phyloP scores from a whole-genome alignment of 2,797 vertebrate genomes.

The Siniperca obscura region DNA sequence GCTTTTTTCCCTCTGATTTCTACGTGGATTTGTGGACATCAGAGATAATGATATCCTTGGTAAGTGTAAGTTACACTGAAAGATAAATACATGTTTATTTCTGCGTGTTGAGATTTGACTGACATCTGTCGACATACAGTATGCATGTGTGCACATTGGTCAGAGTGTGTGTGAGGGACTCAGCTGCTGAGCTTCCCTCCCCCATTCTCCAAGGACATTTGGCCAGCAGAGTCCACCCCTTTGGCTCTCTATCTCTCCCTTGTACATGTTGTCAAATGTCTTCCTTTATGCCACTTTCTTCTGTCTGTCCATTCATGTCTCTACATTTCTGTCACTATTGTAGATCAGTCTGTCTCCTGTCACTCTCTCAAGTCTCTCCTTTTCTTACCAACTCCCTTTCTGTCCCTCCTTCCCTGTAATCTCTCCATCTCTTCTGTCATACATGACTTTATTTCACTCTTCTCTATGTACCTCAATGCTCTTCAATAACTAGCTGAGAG shows the following conservation, averaged over 20 bases:
- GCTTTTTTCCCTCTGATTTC: too few relatives aligned
- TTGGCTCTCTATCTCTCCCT: conserved; percentile 11
- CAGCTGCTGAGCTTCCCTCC: conserved; percentile 42
- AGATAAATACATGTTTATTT: too few relatives aligned
- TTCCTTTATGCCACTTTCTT: too few relatives aligned
- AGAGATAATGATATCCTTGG: too few relatives aligned
- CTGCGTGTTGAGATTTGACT: too few relatives aligned
- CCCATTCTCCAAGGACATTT: conserved; percentile 42
- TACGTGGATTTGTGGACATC: too few relatives aligned
- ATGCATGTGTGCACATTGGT: neutral
- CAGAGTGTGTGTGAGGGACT: conserved; percentile 13
- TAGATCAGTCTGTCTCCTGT: neutral
- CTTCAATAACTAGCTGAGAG: neutral
- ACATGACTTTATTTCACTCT: neutral
- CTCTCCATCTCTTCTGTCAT: neutral
- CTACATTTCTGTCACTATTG: neutral
- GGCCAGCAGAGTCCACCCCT: conserved; percentile 12
- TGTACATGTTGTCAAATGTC: neutral
- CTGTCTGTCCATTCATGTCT: neutral
- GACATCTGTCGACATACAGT: too few relatives aligned
- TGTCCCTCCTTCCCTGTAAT: neutral
- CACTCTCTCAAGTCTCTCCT: too few relatives aligned
- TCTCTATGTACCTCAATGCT: neutral
- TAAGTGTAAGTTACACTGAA: too few relatives aligned
- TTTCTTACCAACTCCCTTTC: neutral